Base-by-base conservation (phyloP, 2,888 invertebrate species). In the Minunthozetes semirufus region DNA sequence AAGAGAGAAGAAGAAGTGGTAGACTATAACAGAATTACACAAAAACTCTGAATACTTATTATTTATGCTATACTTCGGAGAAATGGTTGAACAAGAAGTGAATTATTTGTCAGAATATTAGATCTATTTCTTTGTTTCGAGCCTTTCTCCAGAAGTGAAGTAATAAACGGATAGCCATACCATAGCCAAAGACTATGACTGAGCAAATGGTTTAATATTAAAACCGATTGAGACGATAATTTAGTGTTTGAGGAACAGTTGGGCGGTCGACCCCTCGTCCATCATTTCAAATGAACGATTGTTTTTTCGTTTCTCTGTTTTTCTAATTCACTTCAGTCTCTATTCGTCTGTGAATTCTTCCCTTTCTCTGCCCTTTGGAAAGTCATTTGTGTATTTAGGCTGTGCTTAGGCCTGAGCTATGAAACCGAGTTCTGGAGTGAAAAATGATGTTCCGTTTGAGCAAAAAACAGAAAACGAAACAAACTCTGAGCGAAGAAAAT, bases 251-350 rank as follows among this genome's bases (percentile, higher is more conserved):
- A 27, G 48, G 17, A 59, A 59, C 59, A 59, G 59, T 59, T 22
- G 59, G 59, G 59, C 59, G 59, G 59, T 59, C 59, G 59, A 17
- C 59, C 19, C 22, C n/a, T 59, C 59, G 59, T 59, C 22, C 5
- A 59, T 59, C 59, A 59, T 59, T 50, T 17, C 17, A 50, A 59
- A 59, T 59, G 59, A 59, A 59, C 59, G 59, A 59, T 59, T 59
- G 59, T 59, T 59, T 59, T 59, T 50, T n/a, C 17, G 48, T 50
- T 59, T 59, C 19, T 59, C 22, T 22, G 22, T 50, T n/a, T 17
- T 50, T 50, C 48, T 17, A 6, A 17, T 42, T 42, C 42, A 53
- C 42, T 42, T n/a, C n/a, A n/a, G n/a, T n/a, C n/a, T n/a, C n/a
- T n/a, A n/a, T n/a, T n/a, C n/a, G n/a, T n/a, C n/a, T n/a, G n/a